Evolutionary conservation across 2,888 invertebrate genomes (phyloP), one percentile per base, ranked within the genome.

Genomic region (Petrolisthes manimaculis): DNA sequence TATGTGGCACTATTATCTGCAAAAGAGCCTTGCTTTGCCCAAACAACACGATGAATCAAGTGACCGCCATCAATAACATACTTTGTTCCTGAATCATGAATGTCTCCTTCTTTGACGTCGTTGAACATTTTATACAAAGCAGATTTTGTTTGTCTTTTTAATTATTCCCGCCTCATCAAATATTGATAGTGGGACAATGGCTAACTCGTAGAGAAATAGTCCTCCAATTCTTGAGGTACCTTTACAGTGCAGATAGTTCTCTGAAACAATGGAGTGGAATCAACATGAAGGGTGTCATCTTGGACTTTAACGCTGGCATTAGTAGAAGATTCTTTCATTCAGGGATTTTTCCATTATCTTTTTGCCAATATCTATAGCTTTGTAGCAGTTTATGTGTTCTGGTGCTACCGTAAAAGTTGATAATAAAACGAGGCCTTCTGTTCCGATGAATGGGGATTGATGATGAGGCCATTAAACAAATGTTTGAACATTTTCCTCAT

Each of bases 31-130:
- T 91, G 88, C 89, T 91, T 90, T 88, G 91, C 91, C 91, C 92
- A 92, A 83, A 90, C 86, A 81, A 91, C 90, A 86, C 88, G 88
- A 69, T 89, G 91, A 82, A 92, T 94, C 78, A 91, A 88, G 86
- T 89, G 74, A 78, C 90, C 91, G 24, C 91, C 90, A 86, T 91
- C 91, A 69, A 91, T 81, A 37, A 91, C 79, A 89, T 82, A 91
- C 86, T 86, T 86, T 86, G 54, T 80, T 53, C 54, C 86, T 53
- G 55, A 71, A 54, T 86, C 54, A 80, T 80, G 80, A 86, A 86
- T 86, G 80, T 53, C 37, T 80, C 86, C 21, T 84, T 84, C 84
- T 84, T 84, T 84, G 84, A 84, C 77, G 12, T 84, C 77, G 75
- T 84, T 77, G 77, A 84, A 84, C 84, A 84, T 84, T 84, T 77